Percentiles rank a stretch among this genome's conserved stretches.
These are phyloP conservation scores for Ctenopoma kingsleyae DNA, from an alignment of 2,797 vertebrate genomes.

Conservation along the genomic window DNA sequence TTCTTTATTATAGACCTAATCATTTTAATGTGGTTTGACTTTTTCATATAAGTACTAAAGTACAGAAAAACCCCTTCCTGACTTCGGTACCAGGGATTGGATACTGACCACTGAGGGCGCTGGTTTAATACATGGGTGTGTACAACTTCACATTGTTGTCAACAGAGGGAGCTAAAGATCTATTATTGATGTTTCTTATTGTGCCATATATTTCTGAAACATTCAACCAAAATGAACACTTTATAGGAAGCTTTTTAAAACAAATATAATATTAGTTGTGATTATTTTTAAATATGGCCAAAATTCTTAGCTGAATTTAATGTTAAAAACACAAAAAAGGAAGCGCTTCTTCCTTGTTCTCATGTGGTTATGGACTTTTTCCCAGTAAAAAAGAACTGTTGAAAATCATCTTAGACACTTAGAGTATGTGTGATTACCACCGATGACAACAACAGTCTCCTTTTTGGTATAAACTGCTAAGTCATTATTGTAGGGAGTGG, in stretches of 20 bases:
- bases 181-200: not conserved
- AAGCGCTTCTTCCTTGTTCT: not conserved
- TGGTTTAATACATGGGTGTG: not conserved
- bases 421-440: not conserved
- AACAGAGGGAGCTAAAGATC: conserved; percentile 59
- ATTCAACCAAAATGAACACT: not conserved
- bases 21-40: not conserved
- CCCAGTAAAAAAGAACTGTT: not conserved
- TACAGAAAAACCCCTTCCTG: not conserved
- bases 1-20: not conserved
- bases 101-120: not conserved
- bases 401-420: not conserved
- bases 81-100: not conserved
- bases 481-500: conserved; percentile 7
- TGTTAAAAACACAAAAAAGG: not conserved
- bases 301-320: not conserved
- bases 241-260: not conserved
- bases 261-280: not conserved
- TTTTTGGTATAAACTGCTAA: conserved; percentile 12
- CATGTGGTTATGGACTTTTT: not conserved
- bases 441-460: not conserved
- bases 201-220: conserved; percentile 9
- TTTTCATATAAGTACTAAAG: conserved; percentile 1
- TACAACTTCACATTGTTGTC: conserved; percentile 31
- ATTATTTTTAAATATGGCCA: not conserved